Base-by-base conservation (phyloP, 53 echinoderm and acorn worm species). In the Apostichopus leukothele region DNA sequence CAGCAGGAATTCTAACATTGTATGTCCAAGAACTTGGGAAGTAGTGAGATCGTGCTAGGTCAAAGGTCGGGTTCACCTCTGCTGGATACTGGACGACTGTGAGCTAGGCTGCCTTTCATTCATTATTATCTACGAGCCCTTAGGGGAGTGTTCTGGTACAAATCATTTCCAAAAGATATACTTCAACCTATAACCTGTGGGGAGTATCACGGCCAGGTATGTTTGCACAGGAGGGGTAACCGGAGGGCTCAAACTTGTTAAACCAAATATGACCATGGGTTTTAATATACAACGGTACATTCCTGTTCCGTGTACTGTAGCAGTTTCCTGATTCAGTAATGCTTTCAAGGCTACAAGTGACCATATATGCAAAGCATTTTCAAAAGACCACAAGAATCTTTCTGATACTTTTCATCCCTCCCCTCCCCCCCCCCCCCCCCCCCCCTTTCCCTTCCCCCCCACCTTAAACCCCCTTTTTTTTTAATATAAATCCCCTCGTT, bases 1-100 rank as follows among this genome's bases (percentile, higher is more conserved):
- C 79, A n/a, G 54, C 79, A 52, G 50, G 79, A 79, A 39, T 79
- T 79, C 79, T 79, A 53, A 18, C 79, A 51, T 39, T 63, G 7
- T 63, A 63, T 63, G 63, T 63, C 63, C 63, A 63, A 63, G 63
- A 63, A 63, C 63, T 63, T 63, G 63, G 39, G 12, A 63, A 63
- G 12, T 63, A 13, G 14, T 3, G 63, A 63, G 63, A 63, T 4
- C 63, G 63, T 63, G 63, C 63, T 63, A 16, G 63, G 63, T 63
- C 63, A 63, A 63, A 16, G 63, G 63, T 63, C 14, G 16, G 16
- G 12, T 16, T 4, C 4, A 63, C 16, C 63, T 63, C 63, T 63
- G 63, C 16, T 63, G 63, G 63, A 63, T 63, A 63, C 16, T 63
- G 63, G 63, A 63, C 13, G 63, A 63, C 63, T 63, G 16, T 16